Evolutionary conservation across 2,888 invertebrate genomes (phyloP), one percentile per base, ranked within the genome.

Genomic region (Andrena chrysosceles): DNA sequence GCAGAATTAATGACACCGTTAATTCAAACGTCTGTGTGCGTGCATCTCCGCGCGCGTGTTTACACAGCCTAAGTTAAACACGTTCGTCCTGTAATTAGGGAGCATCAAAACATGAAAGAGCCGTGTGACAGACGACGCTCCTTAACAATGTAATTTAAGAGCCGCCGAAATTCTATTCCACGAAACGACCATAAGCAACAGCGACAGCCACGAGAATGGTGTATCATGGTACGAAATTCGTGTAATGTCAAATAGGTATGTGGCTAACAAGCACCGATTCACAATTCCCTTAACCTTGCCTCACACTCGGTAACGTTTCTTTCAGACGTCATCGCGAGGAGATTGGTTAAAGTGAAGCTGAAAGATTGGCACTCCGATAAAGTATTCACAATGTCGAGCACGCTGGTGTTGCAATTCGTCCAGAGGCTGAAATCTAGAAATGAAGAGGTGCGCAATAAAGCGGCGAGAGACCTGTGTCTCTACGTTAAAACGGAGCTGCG

Each of bases 401-500:
- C 95, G 64, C 94, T 97, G 92, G 97, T 97, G 91, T 96, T 96
- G 91, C 96, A 96, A 92, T 98, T 98, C 94, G 97, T 98, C 68
- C 95, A 96, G 93, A 98, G 98, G 60, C 95, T 99, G 20, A 98
- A 98, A 94, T 98, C 98, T 89, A 96, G 97, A 77, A 97, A 97
- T 95, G 97, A 98, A 87, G 98, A 98, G 91, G 95, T 96, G 10
- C 96, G 98, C 85, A 96, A 96, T 85, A 98, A 97, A 94, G 97
- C 98, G 7, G 98, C 98, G 3, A 96, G 97, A 87, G 98, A 99
- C 90, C 95, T 99, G 31, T 97, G 98, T 91, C 96, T 97, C 83
- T 99, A 97, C 95, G 98, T 98, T 10, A 98, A 98, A 93, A 98
- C 98, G 7, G 98, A 98, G 92, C 94, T 98, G 67, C 96, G 98